A percentile compares a stretch with the other conserved stretches of the same genome.
Conservation (phyloP, 2,113 vertebrate species). For the Eudorcas thomsonii region DNA sequence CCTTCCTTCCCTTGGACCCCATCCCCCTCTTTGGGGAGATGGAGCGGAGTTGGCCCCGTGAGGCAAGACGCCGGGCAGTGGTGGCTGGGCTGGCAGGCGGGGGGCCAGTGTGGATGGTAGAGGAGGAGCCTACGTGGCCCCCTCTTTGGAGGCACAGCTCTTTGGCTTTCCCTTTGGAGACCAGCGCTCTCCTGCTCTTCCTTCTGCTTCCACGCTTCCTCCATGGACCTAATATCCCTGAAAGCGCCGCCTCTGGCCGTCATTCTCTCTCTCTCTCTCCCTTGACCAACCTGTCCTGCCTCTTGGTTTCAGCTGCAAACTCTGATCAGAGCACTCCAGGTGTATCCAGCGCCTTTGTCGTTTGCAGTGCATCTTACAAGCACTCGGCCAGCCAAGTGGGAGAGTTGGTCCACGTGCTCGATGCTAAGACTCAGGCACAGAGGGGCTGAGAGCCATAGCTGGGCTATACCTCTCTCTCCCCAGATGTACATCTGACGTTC, state of each 20-base stretch:
- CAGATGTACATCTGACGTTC: not conserved
- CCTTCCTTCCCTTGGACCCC: not conserved
- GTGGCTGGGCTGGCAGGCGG: not conserved
- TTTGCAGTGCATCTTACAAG: not conserved
- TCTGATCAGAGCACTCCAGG: not conserved
- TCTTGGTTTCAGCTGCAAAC: not conserved
- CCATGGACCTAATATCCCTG: not conserved
- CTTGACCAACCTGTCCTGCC: not conserved
- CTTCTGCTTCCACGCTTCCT: not conserved
- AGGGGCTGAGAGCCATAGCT: not conserved
- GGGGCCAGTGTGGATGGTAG: not conserved
- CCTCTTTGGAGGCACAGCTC: not conserved
- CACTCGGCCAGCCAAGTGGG: not conserved
- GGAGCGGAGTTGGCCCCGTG: fast-evolving
- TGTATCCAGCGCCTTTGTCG: not conserved
- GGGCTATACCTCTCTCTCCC: not conserved
- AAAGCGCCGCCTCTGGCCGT: fast-evolving
- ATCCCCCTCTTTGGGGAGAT: not conserved
- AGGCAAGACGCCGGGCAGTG: fast-evolving
- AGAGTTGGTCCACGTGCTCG: not conserved
- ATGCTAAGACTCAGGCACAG: not conserved
- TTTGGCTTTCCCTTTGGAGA: not conserved
- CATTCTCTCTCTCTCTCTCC: not conserved
- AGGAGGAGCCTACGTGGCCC: fast-evolving
- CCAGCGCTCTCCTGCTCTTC: not conserved